Conservation (phyloP, 2,888 invertebrate genomes). For the Macrosiphum euphorbiae region DNA sequence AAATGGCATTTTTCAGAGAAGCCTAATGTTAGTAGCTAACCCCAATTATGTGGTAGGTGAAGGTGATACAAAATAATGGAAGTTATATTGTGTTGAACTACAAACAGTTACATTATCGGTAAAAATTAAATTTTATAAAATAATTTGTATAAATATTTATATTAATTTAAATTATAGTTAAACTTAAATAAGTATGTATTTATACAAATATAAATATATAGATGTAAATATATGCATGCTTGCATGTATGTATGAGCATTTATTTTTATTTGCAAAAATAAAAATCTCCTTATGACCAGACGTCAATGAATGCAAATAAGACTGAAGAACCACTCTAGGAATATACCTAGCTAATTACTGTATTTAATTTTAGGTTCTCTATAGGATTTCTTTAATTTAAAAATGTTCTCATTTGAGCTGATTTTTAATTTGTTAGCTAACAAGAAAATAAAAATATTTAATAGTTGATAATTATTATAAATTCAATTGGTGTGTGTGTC, state of each 20-base stretch:
- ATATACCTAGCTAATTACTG: constrained; percentile 50
- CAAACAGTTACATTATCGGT: background rate
- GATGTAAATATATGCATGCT: background rate
- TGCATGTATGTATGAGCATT: background rate
- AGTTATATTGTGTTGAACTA: background rate
- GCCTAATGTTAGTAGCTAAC: background rate
- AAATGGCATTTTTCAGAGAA: background rate
- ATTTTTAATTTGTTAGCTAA: constrained; percentile 45
- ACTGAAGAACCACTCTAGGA: constrained; percentile 57
- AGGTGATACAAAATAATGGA: background rate
- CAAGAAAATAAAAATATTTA: constrained; percentile 4
- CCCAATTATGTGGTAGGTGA: background rate
- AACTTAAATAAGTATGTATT: constrained; percentile 34
- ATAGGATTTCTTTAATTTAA: constrained; percentile 45
- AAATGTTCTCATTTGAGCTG: constrained; percentile 13
- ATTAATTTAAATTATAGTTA: constrained; percentile 26
- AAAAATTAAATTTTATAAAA: constrained; percentile 8
- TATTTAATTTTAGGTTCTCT: constrained; percentile 50
- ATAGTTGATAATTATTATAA: constrained; percentile 18
- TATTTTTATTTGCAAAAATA: constrained; percentile 41
- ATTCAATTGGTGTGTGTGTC: constrained; percentile 36
- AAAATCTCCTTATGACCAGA: constrained; percentile 58
- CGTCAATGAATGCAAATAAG: constrained; percentile 57
- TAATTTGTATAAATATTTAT: constrained; percentile 30
- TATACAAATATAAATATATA: constrained; percentile 3